Evolutionary conservation across 53 echinoderm and acorn worm species (phyloP), one percentile per base, ranked within the genome.

Genomic region (Crossaster papposus): DNA sequence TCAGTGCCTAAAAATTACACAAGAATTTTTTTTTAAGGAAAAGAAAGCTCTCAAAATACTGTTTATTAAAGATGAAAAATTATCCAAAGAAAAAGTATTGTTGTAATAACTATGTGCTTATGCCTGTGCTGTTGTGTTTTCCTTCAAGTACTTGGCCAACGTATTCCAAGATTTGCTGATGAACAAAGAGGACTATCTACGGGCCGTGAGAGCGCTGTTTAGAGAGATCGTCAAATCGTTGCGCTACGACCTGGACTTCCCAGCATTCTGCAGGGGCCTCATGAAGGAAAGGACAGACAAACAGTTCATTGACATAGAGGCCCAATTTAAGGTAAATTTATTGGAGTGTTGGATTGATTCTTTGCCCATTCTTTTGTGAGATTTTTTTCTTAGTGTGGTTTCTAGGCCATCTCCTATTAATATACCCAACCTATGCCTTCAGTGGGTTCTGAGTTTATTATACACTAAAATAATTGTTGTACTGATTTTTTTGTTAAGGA

Each of bases 121-220:
- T 8, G 13, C 32, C 9, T 0, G 26, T 20, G 13, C 28, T n/a
- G 4, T 68, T 68, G n/a, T 68, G 68, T 68, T 31, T 64, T 1
- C 83, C 32, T 32, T 13, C 24, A 74, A 99, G 99, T 89, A 79
- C 38, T 89, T 99, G 14, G 99, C 99, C 23, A 73, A 91, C 51
- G 96, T 96, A n/a, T 99, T 99, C 78, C 99, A 96, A 86, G 94
- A 96, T 29, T 89, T 99, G 18, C 88, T 99, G 68, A 92, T 96
- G 91, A 95, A 99, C 53, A 78, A 89, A 17, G 99, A 99, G 20
- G 99, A 99, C 87, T 99, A 96, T 53, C 85, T 96, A 23, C 90
- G 96, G 64, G 99, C 99, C 14, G 89, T 99, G 92, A 95, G 99
- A 91, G 96, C 99, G 33, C 94, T 99, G 17, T 96, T 94, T 68